A percentile compares a stretch with the other conserved stretches of the same genome.
phyloP scores from a whole-genome alignment of 2,888 invertebrate genomes.

The Megamerina dolium region DNA sequence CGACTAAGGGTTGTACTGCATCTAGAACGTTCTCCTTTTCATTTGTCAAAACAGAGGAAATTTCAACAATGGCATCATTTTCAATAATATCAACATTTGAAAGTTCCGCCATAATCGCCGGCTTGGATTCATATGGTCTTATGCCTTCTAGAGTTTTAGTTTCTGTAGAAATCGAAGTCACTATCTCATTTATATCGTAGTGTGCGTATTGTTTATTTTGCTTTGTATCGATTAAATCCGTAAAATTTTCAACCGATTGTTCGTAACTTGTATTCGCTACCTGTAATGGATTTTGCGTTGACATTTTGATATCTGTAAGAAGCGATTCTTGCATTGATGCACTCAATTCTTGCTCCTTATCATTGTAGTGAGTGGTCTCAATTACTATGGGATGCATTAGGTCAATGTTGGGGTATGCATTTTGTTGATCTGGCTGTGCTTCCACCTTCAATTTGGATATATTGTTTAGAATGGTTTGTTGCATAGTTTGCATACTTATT shows the following conservation, averaged over 20 bases:
- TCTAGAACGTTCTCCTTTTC: slow-evolving; percentile 51
- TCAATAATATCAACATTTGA: slow-evolving; percentile 26
- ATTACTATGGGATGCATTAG: slow-evolving; percentile 29
- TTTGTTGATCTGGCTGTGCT: slow-evolving; percentile 23
- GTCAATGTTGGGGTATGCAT: slow-evolving; percentile 21
- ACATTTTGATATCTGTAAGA: slow-evolving; percentile 22
- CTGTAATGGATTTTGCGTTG: slow-evolving; percentile 50
- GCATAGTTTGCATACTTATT: slow-evolving; percentile 20
- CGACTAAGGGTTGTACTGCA: slow-evolving; percentile 31
- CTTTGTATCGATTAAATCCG: slow-evolving; percentile 11
- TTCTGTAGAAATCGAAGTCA: slow-evolving; percentile 34
- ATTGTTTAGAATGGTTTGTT: slow-evolving; percentile 32
- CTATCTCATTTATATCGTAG: slow-evolving; percentile 39
- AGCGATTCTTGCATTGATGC: slow-evolving; percentile 15
- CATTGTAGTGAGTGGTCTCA: slow-evolving; percentile 23
- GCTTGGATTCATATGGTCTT: slow-evolving; percentile 31
- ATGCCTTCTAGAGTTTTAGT: slow-evolving; percentile 29
- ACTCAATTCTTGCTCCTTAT: slow-evolving; percentile 29
- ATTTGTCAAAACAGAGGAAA: slow-evolving; percentile 49
- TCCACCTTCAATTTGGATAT: slow-evolving; percentile 16
- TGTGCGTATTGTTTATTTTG: slow-evolving; percentile 45
- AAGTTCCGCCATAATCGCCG: slow-evolving; percentile 20
- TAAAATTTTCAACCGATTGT: slow-evolving; percentile 55
- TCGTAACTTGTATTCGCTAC: slow-evolving; percentile 54
- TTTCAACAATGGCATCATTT: slow-evolving; percentile 25